A percentile compares a stretch with the other conserved stretches of the same genome.
phyloP scores from a whole-genome alignment of 2,888 invertebrate genomes.

The Zonitis immaculata region DNA sequence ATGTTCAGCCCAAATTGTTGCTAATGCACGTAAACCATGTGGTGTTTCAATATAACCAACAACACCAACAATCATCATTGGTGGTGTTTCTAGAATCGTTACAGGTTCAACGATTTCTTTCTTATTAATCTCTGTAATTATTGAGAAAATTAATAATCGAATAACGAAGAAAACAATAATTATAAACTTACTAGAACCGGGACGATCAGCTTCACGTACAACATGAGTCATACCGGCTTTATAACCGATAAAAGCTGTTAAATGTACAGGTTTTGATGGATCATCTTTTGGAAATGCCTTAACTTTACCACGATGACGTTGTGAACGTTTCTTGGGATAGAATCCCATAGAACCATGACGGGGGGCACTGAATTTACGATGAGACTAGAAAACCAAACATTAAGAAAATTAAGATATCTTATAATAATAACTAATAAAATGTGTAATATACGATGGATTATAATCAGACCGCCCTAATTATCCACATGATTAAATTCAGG shows the following conservation, averaged over 20 bases:
- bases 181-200: conserved; percentile 97
- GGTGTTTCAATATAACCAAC: conserved; percentile 99
- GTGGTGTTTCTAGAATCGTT: conserved; percentile 96
- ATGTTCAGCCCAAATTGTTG: conserved; percentile 98
- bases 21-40: conserved; percentile 89
- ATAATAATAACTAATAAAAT: too few species aligned
- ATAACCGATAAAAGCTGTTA: conserved; percentile 97
- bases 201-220: conserved; percentile 96
- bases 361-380: conserved; percentile 99
- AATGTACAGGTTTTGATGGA: conserved; percentile 89
- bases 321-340: conserved; percentile 97
- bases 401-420: background rate
- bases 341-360: conserved; percentile 99
- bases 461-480: conserved; percentile 72
- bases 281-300: conserved; percentile 99
- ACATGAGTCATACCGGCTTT: conserved; percentile 99
- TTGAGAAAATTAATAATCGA: conserved; percentile 12
- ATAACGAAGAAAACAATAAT: background rate
- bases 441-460: too few species aligned
- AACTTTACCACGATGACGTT: conserved; percentile 95
- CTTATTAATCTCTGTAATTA: conserved; percentile 88
- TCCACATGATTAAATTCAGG: conserved; percentile 61
- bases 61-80: conserved; percentile 95
- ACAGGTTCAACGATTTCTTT: conserved; percentile 99
- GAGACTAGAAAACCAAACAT: conserved; percentile 73